Evolutionary conservation across 2,797 vertebrate genomes (phyloP).

Genomic region (Lophius americanus): DNA sequence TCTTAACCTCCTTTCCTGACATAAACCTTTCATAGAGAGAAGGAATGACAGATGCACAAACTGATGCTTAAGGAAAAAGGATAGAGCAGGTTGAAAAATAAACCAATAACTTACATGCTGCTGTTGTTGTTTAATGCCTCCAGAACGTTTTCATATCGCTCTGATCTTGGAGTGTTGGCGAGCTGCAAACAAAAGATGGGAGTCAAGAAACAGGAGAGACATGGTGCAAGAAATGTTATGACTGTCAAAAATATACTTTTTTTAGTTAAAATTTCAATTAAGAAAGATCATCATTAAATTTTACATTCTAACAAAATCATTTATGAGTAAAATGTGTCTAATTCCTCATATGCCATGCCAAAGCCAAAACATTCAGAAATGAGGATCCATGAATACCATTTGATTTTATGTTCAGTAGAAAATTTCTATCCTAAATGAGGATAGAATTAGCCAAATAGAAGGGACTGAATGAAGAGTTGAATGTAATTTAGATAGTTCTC

Average conservation of each 20-base stretch:
- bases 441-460: background rate
- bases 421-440: background rate
- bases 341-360: slow-evolving; percentile 4
- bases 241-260: background rate
- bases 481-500: background rate
- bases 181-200: slow-evolving; percentile 79
- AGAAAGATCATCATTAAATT: no score
- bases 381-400: no score
- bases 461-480: background rate
- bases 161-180: slow-evolving; percentile 88
- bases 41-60: background rate
- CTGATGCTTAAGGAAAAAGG: background rate
- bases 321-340: background rate
- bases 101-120: slow-evolving; percentile 87
- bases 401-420: background rate
- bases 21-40: slow-evolving; percentile 87
- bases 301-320: background rate
- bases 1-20: slow-evolving; percentile 99
- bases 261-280: no score
- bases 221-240: background rate
- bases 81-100: background rate
- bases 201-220: slow-evolving; percentile 29
- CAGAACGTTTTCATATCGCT: slow-evolving; percentile 91
- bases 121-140: slow-evolving; percentile 96
- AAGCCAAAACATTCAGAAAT: background rate